A percentile compares a stretch with the other conserved stretches of the same genome.
These are phyloP conservation scores for Pithys albifrons DNA, from an alignment of 2,113 vertebrate genomes.

Conservation along the genomic window DNA sequence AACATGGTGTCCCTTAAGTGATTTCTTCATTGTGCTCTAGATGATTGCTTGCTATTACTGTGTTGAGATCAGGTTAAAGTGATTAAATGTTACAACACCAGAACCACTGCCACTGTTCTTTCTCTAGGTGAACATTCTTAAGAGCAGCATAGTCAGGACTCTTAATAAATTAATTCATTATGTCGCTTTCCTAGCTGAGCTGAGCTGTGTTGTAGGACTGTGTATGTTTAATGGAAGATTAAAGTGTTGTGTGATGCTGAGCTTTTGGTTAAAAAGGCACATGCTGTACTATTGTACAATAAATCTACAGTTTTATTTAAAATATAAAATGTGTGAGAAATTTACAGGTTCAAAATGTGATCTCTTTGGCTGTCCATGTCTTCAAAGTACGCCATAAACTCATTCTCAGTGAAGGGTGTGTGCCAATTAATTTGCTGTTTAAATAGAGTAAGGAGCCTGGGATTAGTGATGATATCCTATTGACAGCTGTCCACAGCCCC, in stretches of 20 bases:
- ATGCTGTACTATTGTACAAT: slow-evolving; percentile 36
- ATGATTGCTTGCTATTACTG: slow-evolving; percentile 3
- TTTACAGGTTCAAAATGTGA: neutral
- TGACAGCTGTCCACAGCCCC: neutral
- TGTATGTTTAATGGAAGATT: slow-evolving; percentile 41
- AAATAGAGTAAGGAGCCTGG: neutral
- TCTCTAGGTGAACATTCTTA: neutral
- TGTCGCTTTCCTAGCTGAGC: slow-evolving; percentile 18
- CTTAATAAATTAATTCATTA: neutral
- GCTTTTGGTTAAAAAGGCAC: slow-evolving; percentile 55
- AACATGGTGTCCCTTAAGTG: neutral
- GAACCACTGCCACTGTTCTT: slow-evolving; percentile 13
- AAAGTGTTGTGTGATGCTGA: slow-evolving; percentile 16
- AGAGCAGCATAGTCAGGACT: neutral
- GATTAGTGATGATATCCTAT: neutral
- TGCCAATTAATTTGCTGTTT: neutral
- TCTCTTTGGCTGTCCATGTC: neutral
- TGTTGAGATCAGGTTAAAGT: slow-evolving; percentile 33
- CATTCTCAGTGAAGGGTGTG: neutral
- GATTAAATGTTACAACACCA: neutral
- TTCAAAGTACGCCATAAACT: neutral
- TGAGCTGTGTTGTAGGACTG: slow-evolving; percentile 21
- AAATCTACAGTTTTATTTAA: slow-evolving; percentile 54
- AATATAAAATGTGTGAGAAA: slow-evolving; percentile 35
- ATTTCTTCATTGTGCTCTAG: neutral